These are phyloP conservation scores for Rhodinocichla rosea DNA, from an alignment of 2,113 vertebrate genomes.

Conservation along the genomic window DNA sequence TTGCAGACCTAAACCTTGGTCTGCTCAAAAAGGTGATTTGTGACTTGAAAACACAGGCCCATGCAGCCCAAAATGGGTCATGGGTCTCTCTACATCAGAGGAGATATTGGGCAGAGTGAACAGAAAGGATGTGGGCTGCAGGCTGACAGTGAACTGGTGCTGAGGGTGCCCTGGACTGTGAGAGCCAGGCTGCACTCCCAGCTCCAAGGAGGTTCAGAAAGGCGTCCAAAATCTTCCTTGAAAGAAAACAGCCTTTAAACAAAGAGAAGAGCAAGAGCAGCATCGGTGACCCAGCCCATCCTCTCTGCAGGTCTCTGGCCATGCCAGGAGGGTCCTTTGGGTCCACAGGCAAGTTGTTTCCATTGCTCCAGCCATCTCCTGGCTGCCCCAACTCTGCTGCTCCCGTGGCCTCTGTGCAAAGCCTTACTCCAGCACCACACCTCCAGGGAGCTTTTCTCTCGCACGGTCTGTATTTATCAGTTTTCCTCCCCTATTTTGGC, in stretches of 20 bases:
- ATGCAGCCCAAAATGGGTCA: rapidly evolving
- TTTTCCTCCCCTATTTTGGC: rapidly evolving
- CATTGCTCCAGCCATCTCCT: not conserved
- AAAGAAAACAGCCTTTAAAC: not conserved
- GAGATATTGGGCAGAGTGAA: not conserved
- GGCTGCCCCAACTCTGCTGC: not conserved
- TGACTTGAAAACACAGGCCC: not conserved
- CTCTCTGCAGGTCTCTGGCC: not conserved
- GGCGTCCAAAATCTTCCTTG: not conserved
- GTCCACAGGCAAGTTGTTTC: not conserved
- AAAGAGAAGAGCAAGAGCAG: not conserved
- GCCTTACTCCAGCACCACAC: not conserved
- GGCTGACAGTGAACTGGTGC: rapidly evolving
- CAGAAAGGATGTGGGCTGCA: rapidly evolving
- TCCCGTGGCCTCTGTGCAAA: not conserved
- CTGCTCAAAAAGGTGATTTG: not conserved
- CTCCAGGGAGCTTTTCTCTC: not conserved
- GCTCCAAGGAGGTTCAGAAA: not conserved
- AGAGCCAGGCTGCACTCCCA: not conserved
- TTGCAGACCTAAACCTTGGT: not conserved
- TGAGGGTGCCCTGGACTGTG: not conserved
- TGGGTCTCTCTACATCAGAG: not conserved
- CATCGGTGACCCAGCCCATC: not conserved
- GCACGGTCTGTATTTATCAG: not conserved
- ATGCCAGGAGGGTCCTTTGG: not conserved